Conservation (phyloP, 2,797 vertebrate genomes). For the Austrolebias charrua region DNA sequence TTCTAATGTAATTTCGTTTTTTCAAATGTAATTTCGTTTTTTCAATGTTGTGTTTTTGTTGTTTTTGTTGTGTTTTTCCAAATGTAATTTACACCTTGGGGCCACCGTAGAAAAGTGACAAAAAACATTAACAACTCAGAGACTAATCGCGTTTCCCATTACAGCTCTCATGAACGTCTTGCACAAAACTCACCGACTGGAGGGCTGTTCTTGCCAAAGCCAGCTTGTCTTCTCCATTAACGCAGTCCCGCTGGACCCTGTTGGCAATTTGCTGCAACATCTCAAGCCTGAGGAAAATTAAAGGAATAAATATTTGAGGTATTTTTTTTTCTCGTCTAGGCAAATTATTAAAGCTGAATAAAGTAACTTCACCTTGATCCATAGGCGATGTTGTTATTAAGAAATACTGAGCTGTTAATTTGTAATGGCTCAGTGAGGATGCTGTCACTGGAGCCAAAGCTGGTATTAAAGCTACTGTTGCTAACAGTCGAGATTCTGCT, state of each 20-base stretch:
- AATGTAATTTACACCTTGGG: too few relatives aligned
- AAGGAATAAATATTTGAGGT: not conserved
- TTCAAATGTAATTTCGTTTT: too few relatives aligned
- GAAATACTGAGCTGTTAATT: constrained; percentile 88
- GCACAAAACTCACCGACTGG: constrained; percentile 87
- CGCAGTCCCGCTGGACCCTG: constrained; percentile 92
- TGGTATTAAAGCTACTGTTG: constrained; percentile 84
- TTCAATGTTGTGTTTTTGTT: too few relatives aligned
- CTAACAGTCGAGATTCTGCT: constrained; percentile 87
- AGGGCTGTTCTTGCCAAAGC: constrained; percentile 86
- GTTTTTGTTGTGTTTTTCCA: too few relatives aligned
- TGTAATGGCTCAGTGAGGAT: constrained; percentile 82
- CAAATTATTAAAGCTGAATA: not conserved
- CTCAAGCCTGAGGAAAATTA: constrained; percentile 84
- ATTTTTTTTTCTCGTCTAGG: not conserved
- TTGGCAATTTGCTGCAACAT: constrained; percentile 95
- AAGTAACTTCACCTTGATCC: constrained; percentile 83
- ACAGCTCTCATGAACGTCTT: not conserved
- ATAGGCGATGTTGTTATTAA: constrained; percentile 86
- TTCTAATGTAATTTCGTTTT: too few relatives aligned
- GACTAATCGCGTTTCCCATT: not conserved
- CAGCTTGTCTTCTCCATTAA: constrained; percentile 92
- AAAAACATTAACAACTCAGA: not conserved
- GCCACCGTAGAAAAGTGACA: constrained; percentile 5
- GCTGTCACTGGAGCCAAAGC: constrained; percentile 87